Base-by-base conservation (phyloP, 2,113 vertebrate species). In the Nesoenas mayeri region DNA sequence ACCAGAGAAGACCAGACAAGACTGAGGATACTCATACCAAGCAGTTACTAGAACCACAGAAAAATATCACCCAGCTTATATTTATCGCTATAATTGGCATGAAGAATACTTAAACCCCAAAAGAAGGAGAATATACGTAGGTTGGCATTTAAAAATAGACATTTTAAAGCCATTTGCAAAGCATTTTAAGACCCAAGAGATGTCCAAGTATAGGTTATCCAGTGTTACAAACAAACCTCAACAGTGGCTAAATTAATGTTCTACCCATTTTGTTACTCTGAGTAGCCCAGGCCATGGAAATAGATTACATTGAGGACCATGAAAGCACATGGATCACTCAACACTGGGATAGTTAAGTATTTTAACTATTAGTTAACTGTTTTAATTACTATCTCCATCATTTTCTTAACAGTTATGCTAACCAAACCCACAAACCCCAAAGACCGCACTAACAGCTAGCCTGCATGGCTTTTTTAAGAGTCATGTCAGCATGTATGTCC, bases 221-320 rank as follows among this genome's bases (percentile, higher is more conserved):
- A 97, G 95, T 86, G 97, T 97, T 98, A 97, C 96, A 97, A 98
- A 97, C 97, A 97, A 98, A 98, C 97, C 78, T 97, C 95, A 97
- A 94, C 97, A 87, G 96, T 93, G 96, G 82, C 89, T 94, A 90
- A 98, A 95, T 97, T 95, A 96, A 97, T 91, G 95, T 98, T 89
- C 92, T 95, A 96, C 97, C 95, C 94, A 77, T 94, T 93, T 95
- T 91, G 93, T 88, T 96, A 97, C 24, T 22, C n/a, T 13, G 97
- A 96, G 92, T 91, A 96, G 86, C 78, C 44, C 85, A 82, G 85
- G 94, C 87, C 94, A 89, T 50, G 75, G 96, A 96, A 95, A 97
- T 96, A 92, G 42, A 93, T 97, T 93, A 97, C 93, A 96, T 65
- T 26, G 20, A 26, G 48, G 16, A 67, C 34, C 8, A 5, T 6